phyloP scores from a whole-genome alignment of 2,113 vertebrate species.

The Penelope pileata region DNA sequence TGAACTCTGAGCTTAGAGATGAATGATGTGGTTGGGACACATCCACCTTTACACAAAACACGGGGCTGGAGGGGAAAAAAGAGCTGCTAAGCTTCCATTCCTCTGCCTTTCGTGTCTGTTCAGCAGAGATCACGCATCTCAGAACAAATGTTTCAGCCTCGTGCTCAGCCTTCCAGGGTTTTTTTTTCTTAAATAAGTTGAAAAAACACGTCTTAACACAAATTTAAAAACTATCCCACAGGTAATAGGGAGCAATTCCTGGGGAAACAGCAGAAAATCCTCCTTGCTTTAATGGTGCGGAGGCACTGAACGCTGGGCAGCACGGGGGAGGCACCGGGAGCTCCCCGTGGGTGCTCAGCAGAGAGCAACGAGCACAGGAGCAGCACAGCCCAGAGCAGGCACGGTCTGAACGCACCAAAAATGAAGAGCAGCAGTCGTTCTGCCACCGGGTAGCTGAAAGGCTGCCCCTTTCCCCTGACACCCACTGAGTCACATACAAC shows the following conservation, averaged over 20 bases:
- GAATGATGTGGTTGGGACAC: not conserved
- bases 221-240: not conserved
- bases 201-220: not conserved
- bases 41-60: not conserved
- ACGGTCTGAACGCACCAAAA: not conserved
- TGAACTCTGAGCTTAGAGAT: not conserved
- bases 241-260: not conserved
- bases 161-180: not conserved
- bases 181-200: not conserved
- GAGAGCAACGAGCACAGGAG: too few relatives aligned
- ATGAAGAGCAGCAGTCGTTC: fast-evolving
- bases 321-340: too few relatives aligned
- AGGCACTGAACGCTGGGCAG: too few relatives aligned
- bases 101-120: not conserved
- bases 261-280: not conserved
- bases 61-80: not conserved
- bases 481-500: not conserved
- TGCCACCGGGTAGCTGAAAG: not conserved
- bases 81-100: not conserved
- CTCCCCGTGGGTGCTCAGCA: too few relatives aligned
- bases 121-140: not conserved
- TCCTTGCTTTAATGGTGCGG: not conserved
- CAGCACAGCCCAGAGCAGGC: not conserved
- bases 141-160: not conserved
- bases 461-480: not conserved